Conservation (phyloP, 2,113 vertebrate species). For the Xiphorhynchus elegans region DNA sequence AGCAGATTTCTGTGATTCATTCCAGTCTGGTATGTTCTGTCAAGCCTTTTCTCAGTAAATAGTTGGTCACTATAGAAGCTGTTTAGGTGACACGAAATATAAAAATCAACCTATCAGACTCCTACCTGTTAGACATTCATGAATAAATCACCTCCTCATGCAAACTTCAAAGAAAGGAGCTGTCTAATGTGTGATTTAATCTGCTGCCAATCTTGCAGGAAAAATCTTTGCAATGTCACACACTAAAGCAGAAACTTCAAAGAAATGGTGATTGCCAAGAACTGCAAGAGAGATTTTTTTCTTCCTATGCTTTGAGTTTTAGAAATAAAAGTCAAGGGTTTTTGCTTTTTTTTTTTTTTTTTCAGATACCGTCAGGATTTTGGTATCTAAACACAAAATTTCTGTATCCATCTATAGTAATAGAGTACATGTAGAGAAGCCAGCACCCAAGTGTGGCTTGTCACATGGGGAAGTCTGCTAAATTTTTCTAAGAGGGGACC, state of each 20-base stretch:
- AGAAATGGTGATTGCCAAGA: neutral
- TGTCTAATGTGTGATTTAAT: conserved; percentile 34
- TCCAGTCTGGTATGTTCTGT: neutral
- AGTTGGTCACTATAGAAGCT: neutral
- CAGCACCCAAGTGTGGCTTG: neutral
- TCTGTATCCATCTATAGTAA: neutral
- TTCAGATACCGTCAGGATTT: neutral
- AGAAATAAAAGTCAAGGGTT: neutral
- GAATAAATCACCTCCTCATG: neutral
- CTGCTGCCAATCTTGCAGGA: neutral
- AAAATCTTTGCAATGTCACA: conserved; percentile 11
- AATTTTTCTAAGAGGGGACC: neutral
- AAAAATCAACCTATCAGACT: neutral
- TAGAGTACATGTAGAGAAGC: neutral
- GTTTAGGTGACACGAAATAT: neutral
- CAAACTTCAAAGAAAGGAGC: conserved; percentile 26
- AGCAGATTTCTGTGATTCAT: neutral
- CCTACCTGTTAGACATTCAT: neutral
- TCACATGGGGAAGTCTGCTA: neutral
- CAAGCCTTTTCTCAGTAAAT: neutral
- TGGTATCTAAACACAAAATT: neutral
- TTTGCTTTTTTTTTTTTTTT: neutral
- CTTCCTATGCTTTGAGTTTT: neutral
- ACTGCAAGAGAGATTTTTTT: neutral
- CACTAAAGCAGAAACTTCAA: conserved; percentile 32